These are phyloP conservation scores for Atrichornis clamosus DNA, from an alignment of 2,113 vertebrate genomes.

Conservation along the genomic window DNA sequence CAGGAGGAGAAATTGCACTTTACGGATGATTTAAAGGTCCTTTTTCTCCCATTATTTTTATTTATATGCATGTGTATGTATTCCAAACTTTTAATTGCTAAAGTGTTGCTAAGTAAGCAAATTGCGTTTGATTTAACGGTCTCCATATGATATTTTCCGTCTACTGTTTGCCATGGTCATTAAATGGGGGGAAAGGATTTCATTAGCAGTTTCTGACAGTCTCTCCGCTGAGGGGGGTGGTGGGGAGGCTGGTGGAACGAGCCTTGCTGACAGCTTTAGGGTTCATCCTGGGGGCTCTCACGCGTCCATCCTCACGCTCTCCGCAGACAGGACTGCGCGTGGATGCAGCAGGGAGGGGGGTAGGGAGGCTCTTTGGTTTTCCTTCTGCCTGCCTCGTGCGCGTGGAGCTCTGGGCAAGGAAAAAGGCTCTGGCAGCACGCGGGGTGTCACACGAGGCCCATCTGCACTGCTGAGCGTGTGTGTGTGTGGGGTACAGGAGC, in stretches of 20 bases:
- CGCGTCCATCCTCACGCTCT: neutral
- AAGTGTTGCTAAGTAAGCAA: neutral
- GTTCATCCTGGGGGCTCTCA: neutral
- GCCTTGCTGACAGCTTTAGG: neutral
- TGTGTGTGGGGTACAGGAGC: neutral
- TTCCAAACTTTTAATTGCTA: neutral
- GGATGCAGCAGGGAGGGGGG: neutral
- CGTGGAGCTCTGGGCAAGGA: neutral
- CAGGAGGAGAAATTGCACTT: neutral
- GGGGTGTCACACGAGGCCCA: fast-evolving
- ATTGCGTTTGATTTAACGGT: neutral
- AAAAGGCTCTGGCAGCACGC: neutral
- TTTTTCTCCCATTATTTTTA: neutral
- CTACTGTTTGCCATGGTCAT: neutral
- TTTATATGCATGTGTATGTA: neutral
- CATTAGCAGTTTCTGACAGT: neutral
- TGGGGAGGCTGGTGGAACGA: neutral
- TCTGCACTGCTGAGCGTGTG: neutral
- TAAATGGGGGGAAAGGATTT: neutral
- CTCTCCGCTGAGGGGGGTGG: neutral
- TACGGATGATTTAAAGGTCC: neutral
- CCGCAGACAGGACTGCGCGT: neutral
- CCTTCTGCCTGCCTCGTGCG: neutral
- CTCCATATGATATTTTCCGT: neutral
- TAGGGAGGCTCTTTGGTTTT: neutral